Percentiles rank a stretch among this genome's conserved stretches.
These are phyloP conservation scores for Scarus forsteni DNA, from an alignment of 2,797 vertebrate genomes.

Conservation along the genomic window DNA sequence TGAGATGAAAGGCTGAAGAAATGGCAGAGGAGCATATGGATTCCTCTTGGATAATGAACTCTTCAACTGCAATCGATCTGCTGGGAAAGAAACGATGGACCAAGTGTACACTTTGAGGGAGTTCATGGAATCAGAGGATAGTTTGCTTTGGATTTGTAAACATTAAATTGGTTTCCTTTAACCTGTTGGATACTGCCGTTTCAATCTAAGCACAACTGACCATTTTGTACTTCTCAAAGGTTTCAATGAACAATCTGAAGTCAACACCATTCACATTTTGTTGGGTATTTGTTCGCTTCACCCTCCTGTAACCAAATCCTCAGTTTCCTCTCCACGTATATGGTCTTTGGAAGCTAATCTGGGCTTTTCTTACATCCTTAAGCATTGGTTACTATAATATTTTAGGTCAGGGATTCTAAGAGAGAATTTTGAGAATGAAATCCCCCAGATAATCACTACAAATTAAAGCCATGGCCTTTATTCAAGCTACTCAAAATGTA, in stretches of 20 bases:
- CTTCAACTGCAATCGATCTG: conserved; percentile 82
- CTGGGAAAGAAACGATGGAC: conserved; percentile 60
- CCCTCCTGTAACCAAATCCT: too few relatives aligned
- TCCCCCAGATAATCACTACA: not conserved
- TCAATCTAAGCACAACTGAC: conserved; percentile 24
- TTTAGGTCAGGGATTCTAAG: not conserved
- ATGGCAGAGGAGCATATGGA: conserved; percentile 74
- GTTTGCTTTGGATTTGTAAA: conserved; percentile 60
- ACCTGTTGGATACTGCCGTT: conserved; percentile 32
- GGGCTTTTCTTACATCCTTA: not conserved
- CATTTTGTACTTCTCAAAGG: conserved; percentile 29
- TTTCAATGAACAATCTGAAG: conserved; percentile 39
- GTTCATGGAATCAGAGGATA: conserved; percentile 48
- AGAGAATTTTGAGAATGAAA: not conserved
- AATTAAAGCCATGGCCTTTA: conserved; percentile 7
- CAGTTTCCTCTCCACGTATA: too few relatives aligned
- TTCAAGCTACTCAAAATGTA: conserved; percentile 5
- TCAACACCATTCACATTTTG: conserved; percentile 22
- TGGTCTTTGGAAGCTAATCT: not conserved
- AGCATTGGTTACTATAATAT: conserved; percentile 7
- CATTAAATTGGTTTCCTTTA: conserved; percentile 55
- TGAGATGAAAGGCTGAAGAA: conserved; percentile 66
- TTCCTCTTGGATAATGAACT: conserved; percentile 86
- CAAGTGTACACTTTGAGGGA: conserved; percentile 61
- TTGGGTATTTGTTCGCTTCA: conserved; percentile 12